Percentiles rank a stretch among this genome's conserved stretches.
phyloP scores from a whole-genome alignment of 2,888 invertebrate genomes.

The Drosophila hawaiiensis region DNA sequence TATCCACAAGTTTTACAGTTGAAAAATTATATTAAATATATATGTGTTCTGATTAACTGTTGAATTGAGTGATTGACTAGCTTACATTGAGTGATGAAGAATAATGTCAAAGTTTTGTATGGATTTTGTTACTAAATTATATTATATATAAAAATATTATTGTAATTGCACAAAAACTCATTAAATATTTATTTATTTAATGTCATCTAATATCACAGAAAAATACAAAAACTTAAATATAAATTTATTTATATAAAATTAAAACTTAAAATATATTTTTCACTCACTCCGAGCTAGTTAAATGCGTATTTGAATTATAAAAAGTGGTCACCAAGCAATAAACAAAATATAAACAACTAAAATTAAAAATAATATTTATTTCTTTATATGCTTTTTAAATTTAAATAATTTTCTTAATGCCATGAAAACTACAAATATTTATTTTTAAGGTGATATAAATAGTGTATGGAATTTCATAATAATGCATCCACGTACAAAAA shows the following conservation, averaged over 20 bases:
- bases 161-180: neutral
- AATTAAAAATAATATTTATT: neutral
- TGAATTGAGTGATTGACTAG: neutral
- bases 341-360: neutral
- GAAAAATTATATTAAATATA: neutral
- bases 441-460: neutral
- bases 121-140: neutral
- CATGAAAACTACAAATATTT: neutral
- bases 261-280: neutral
- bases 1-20: neutral
- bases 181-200: neutral
- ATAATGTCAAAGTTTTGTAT: neutral
- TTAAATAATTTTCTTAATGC: neutral
- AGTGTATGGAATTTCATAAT: neutral
- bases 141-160: neutral
- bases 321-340: neutral
- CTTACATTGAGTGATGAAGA: neutral
- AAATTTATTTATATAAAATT: neutral
- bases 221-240: fast-evolving
- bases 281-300: neutral
- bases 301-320: neutral
- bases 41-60: neutral
- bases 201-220: neutral
- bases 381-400: neutral
- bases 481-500: fast-evolving